Evolutionary conservation across 2,113 vertebrate species (phyloP), one percentile per base, ranked within the genome.

Genomic region (Sturnus vulgaris): DNA sequence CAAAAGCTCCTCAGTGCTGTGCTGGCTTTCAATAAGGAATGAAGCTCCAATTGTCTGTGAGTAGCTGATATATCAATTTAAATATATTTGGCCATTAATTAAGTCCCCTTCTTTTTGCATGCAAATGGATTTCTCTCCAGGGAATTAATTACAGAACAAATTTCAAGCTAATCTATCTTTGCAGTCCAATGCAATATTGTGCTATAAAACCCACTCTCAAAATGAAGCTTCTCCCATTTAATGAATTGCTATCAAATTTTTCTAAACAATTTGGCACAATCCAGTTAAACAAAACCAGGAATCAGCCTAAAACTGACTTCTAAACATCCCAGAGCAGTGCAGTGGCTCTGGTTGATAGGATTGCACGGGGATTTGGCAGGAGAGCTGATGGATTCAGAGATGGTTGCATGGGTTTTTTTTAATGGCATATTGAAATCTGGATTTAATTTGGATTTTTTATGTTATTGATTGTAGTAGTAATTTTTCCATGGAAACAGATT

Each of bases 121-220:
- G 64, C 75, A 90, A 96, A 93, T 93, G 89, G 87, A 73, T 75
- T 96, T 96, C 71, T 88, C 93, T 93, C 72, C 72, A 42, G 94
- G 94, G 94, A 88, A 92, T 96, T 95, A 96, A 96, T 96, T 96
- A 90, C 50, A 81, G 94, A 95, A 90, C 56, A 90, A 77, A 94
- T 95, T 94, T 90, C 82, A 84, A 81, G 84, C 71, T 95, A 87
- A 96, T 95, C 84, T 94, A n/a, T 95, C 93, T 93, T 90, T 86
- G 82, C 94, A 90, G 93, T 92, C 85, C 92, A 81, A 33, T 81
- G 56, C 76, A 91, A 83, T 80, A 66, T 56, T 56, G 53, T 6
- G 8, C 79, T 75, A 12, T 63, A 90, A 88, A 94, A 88, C 40
- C 73, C 77, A 64, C 52, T 95, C 86, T 63, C 30, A 6, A 50